Percentiles rank a stretch among this genome's conserved stretches.
These are phyloP conservation scores for Papilio gigon DNA, from an alignment of 2,888 invertebrate genomes.

Conservation along the genomic window DNA sequence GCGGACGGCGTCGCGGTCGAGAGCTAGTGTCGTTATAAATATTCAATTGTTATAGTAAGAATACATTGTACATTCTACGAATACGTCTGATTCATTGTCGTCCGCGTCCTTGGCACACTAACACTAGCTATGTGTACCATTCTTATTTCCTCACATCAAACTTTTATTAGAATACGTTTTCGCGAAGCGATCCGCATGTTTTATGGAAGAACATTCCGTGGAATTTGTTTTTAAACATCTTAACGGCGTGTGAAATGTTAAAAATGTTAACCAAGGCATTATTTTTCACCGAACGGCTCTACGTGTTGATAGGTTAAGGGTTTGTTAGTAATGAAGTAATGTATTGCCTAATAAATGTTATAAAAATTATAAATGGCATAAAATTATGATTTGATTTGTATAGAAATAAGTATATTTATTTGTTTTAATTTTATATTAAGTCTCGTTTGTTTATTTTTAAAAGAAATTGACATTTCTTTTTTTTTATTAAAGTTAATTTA, in stretches of 20 bases:
- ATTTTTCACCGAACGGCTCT: slow-evolving; percentile 15
- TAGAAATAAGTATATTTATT: background rate
- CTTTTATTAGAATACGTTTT: slow-evolving; percentile 30
- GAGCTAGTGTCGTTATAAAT: slow-evolving; percentile 16
- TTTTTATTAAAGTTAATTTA: slow-evolving; percentile 4
- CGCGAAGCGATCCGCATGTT: slow-evolving; percentile 23
- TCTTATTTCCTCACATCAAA: slow-evolving; percentile 23
- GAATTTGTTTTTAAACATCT: slow-evolving; percentile 30
- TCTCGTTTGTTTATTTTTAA: background rate
- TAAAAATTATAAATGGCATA: background rate
- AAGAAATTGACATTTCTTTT: slow-evolving; percentile 2
- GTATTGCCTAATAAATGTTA: slow-evolving; percentile 9
- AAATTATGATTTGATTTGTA: background rate
- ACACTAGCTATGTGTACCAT: slow-evolving; percentile 21
- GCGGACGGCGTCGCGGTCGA: too few species aligned
- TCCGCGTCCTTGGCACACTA: slow-evolving; percentile 33
- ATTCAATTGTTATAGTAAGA: slow-evolving; percentile 8
- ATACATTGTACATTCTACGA: background rate
- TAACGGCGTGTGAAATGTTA: slow-evolving; percentile 23
- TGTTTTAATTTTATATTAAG: background rate
- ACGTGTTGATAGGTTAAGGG: background rate
- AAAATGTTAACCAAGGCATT: slow-evolving; percentile 25
- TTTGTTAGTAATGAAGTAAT: slow-evolving; percentile 25
- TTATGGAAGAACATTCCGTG: slow-evolving; percentile 7
- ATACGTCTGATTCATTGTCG: slow-evolving; percentile 4